Evolutionary conservation across 92 coral and sea anemone species (phyloP), one percentile per base, ranked within the genome.

Genomic region (Phymanthus crucifer): DNA sequence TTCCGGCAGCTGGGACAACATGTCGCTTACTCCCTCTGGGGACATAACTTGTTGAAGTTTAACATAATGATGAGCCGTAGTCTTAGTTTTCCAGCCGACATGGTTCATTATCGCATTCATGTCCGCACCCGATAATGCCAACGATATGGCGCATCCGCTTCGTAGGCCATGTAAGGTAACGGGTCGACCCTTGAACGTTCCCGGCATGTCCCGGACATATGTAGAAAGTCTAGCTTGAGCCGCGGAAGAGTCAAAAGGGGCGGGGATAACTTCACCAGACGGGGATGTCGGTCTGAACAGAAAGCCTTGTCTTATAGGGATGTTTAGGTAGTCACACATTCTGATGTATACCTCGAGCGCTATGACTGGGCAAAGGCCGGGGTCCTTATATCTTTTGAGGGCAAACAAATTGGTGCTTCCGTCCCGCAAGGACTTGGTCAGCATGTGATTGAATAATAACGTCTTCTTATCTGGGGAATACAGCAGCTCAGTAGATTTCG

Each of bases 41-140:
- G 50, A 9, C 50, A 43, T 43, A 43, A 43, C 50, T 16, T 43
- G 50, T 9, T 43, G 50, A 7, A 43, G 14, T 43, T 43, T 43
- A 16, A 73, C 71, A 57, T 73, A 81, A 52, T 73, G 82, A 32
- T 72, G 72, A 4, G 83, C 85, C 23, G 85, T 74, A 66, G 36
- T 72, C 43, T 34, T 21, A 31, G 80, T 23, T 50, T 81, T 73
- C 85, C 81, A 72, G 32, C 79, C 85, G n/a, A 72, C 85, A 57
- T 81, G 85, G 46, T 81, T 67, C 85, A 73, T 80, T 16, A 40
- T 68, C 17, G 12, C 68, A 32, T 66, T 40, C 35, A 77, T 52
- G 0, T 66, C 36, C 27, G 61, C 27, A n/a, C 58, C 65, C 61
- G 58, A 40, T 21, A 80, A 69, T 27, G 84, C 71, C 31, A 80